Evolutionary conservation across 1,140 invertebrate genomes (phyloP).

Genomic region (Mylabris phalerata): DNA sequence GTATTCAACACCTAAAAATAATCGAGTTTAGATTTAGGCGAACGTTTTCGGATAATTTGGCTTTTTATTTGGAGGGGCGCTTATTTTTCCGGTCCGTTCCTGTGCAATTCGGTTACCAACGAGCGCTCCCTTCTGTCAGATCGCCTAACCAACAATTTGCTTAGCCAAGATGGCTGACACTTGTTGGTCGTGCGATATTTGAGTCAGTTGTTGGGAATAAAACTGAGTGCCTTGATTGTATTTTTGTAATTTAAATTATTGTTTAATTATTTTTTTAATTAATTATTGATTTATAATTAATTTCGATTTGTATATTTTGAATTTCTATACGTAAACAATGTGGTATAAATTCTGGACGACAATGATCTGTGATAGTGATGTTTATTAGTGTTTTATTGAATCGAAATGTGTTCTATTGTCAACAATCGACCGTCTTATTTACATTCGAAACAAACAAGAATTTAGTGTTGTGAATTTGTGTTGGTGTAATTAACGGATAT

Average conservation of each 20-base stretch:
- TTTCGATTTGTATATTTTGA: background rate
- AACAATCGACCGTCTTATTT: constrained; percentile 23
- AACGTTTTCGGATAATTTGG: no score
- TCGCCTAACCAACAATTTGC: no score
- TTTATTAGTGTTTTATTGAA: constrained; percentile 15
- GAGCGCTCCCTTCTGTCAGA: no score
- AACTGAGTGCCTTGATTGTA: constrained; percentile 21
- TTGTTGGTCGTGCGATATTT: constrained; percentile 33
- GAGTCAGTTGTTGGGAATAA: constrained; percentile 18
- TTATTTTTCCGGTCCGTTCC: no score
- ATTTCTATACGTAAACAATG: background rate
- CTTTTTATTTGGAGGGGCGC: no score
- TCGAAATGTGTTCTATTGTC: constrained; percentile 27
- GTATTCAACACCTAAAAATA: no score
- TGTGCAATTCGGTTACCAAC: no score
- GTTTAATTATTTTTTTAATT: no score
- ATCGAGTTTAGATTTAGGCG: no score
- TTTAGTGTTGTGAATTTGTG: background rate
- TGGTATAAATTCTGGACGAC: constrained; percentile 1
- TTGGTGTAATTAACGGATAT: constrained; percentile 12
- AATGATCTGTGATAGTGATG: constrained; percentile 18
- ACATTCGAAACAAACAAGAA: constrained; percentile 11
- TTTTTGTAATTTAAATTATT: no score
- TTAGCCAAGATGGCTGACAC: constrained; percentile 37
- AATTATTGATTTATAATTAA: no score